A percentile compares a stretch with the other conserved stretches of the same genome.
Evolutionary conservation across 2,113 vertebrate species (phyloP).

Genomic region (Rousettus leschenaultii): DNA sequence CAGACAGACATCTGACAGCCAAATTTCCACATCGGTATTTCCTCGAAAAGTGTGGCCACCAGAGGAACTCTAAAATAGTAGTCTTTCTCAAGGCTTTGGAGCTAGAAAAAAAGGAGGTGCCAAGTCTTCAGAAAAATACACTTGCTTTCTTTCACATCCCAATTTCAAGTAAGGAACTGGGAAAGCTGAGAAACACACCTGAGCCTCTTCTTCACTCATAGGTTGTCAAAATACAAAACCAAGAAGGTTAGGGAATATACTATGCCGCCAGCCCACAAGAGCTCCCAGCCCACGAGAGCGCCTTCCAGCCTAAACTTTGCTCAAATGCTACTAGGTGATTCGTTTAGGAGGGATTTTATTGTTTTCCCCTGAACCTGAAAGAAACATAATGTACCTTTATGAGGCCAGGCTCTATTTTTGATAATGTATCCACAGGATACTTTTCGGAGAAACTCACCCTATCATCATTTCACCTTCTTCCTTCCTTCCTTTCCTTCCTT

Average conservation of each 20-base stretch:
- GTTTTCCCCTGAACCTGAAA: neutral
- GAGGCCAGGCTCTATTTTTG: neutral
- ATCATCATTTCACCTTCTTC: neutral
- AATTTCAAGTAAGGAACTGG: neutral
- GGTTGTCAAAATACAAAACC: neutral
- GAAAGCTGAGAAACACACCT: neutral
- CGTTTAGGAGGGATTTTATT: neutral
- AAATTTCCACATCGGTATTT: slow-evolving; percentile 49
- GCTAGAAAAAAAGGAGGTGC: neutral
- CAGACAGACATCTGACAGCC: neutral
- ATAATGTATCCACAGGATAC: neutral
- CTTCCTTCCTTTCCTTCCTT: too few species aligned
- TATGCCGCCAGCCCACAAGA: neutral
- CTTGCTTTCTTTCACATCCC: neutral
- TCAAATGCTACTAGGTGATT: neutral
- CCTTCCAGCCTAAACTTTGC: neutral
- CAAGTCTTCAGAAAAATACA: neutral
- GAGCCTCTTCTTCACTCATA: neutral
- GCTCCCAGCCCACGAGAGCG: neutral
- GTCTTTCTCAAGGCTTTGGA: neutral
- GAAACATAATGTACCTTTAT: neutral
- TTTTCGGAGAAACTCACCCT: neutral
- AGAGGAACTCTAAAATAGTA: neutral
- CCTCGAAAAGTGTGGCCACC: slow-evolving; percentile 19
- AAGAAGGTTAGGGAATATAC: neutral